Evolutionary conservation across 2,113 vertebrate species (phyloP).

Genomic region (Grantiella picta): DNA sequence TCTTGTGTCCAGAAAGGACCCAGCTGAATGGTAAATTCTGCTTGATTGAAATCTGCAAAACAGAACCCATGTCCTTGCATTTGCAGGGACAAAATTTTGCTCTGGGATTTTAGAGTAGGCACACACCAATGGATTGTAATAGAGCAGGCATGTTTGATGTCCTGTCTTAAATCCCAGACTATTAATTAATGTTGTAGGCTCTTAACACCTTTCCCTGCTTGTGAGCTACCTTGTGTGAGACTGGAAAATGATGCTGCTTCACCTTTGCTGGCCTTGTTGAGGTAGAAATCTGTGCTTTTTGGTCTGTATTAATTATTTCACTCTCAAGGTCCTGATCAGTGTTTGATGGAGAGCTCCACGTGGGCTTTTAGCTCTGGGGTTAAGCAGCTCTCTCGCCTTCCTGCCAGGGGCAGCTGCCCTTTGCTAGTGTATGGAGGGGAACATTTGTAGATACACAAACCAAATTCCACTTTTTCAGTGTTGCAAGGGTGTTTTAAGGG

Average conservation of each 20-base stretch:
- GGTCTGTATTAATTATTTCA: not conserved
- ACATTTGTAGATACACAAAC: not conserved
- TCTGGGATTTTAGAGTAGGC: not conserved
- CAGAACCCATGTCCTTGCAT: not conserved
- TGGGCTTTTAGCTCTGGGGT: not conserved
- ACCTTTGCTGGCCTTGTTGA: not conserved
- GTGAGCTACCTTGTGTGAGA: not conserved
- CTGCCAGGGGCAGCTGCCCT: not conserved
- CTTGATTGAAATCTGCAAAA: slow-evolving; percentile 7
- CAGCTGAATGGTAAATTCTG: not conserved
- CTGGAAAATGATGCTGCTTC: not conserved
- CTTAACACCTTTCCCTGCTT: not conserved
- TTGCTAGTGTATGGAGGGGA: fast-evolving
- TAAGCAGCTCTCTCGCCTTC: not conserved
- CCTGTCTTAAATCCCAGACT: slow-evolving; percentile 32
- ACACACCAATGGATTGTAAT: not conserved
- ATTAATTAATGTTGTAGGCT: slow-evolving; percentile 36
- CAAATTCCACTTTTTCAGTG: not conserved
- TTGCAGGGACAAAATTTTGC: not conserved
- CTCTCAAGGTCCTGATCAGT: not conserved
- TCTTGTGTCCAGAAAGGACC: not conserved
- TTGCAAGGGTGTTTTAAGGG: not conserved
- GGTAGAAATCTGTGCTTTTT: not conserved
- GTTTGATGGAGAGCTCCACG: not conserved
- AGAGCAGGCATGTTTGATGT: not conserved